Evolutionary conservation across 2,113 vertebrate genomes (phyloP).

Genomic region (Forbesichthys papilliferus): DNA sequence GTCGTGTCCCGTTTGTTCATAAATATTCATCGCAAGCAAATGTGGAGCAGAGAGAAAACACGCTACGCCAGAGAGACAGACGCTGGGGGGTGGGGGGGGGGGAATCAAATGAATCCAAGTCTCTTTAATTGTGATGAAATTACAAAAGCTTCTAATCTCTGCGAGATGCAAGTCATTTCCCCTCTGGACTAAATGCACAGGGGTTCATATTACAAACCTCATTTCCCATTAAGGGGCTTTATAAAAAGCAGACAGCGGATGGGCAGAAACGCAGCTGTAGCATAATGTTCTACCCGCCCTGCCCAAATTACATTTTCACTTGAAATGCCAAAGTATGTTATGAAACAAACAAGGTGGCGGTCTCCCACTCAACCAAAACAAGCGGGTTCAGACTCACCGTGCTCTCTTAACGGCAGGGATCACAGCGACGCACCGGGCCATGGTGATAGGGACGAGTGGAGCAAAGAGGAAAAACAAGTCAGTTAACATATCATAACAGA

Average conservation of each 20-base stretch:
- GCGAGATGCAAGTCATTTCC: slow-evolving; percentile 72
- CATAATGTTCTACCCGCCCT: slow-evolving; percentile 19
- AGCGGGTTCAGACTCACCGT: slow-evolving; percentile 79
- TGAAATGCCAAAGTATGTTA: slow-evolving; percentile 17
- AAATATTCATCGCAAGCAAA: slow-evolving; percentile 71
- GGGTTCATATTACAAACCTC: slow-evolving; percentile 64
- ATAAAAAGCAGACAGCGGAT: slow-evolving; percentile 65
- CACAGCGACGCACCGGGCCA: slow-evolving; percentile 25
- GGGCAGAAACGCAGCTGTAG: slow-evolving; percentile 34
- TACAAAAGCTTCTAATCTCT: slow-evolving; percentile 75
- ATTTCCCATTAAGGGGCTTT: slow-evolving; percentile 68
- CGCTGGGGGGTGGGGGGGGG: slow-evolving; percentile 39
- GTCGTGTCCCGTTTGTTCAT: slow-evolving; percentile 69
- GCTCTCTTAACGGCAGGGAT: slow-evolving; percentile 78
- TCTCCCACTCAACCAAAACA: background rate
- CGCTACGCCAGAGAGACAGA: slow-evolving; percentile 50
- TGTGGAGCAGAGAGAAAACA: slow-evolving; percentile 32
- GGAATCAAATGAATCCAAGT: slow-evolving; percentile 73
- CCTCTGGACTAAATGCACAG: slow-evolving; percentile 64
- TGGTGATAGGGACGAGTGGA: slow-evolving; percentile 50
- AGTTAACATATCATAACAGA: slow-evolving; percentile 66
- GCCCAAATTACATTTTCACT: slow-evolving; percentile 12
- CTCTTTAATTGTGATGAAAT: slow-evolving; percentile 79
- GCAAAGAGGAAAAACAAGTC: slow-evolving; percentile 66
- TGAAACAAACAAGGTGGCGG: slow-evolving; percentile 20